phyloP scores from a whole-genome alignment of 2,113 vertebrate species.

The Hiodon alosoides region DNA sequence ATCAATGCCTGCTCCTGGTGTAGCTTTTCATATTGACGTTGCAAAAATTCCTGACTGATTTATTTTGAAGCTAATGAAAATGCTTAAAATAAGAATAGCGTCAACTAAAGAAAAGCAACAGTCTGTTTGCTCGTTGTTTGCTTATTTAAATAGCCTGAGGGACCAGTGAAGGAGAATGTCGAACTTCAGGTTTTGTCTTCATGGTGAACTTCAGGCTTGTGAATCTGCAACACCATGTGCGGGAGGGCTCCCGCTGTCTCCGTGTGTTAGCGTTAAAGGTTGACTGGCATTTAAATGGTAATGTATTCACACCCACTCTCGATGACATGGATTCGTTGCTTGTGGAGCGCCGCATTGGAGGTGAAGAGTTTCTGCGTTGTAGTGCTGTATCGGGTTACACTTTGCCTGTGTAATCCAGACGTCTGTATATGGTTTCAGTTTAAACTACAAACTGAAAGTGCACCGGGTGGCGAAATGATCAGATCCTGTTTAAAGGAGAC shows the following conservation, averaged over 20 bases:
- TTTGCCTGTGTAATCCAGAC: conserved; percentile 1
- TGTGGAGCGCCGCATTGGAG: not conserved
- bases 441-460: not conserved
- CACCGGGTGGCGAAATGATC: not conserved
- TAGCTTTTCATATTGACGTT: not conserved
- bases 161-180: not conserved
- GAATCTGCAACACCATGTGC: conserved; percentile 4
- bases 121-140: not conserved
- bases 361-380: not conserved
- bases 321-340: not conserved
- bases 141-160: not conserved
- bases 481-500: conserved; percentile 6
- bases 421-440: conserved; percentile 2
- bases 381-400: not conserved
- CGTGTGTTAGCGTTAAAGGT: conserved; percentile 17
- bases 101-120: no score
- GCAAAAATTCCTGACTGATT: not conserved
- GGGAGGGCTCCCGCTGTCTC: not conserved
- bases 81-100: no score
- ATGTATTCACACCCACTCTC: not conserved
- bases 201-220: not conserved
- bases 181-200: not conserved
- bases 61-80: not conserved
- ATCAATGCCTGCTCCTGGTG: not conserved
- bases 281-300: conserved; percentile 6